Base-by-base conservation (phyloP, 2,113 vertebrate species). In the Sebastes schlegelii region DNA sequence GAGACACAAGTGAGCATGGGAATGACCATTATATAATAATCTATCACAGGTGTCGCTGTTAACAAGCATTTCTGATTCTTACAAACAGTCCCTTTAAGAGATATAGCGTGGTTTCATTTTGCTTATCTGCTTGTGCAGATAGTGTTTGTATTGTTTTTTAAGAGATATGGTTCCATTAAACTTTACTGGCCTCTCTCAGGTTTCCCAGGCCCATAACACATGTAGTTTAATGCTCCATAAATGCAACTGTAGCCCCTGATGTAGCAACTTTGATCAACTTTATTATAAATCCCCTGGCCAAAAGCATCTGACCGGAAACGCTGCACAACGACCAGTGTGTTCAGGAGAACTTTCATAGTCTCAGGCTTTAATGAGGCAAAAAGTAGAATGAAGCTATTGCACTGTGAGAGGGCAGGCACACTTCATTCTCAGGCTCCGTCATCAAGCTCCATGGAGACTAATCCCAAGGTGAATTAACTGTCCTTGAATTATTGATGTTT, bases 401-500 rank as follows among this genome's bases (percentile, higher is more conserved):
- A 26, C 12, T 65, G n/a, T 54, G 40, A 76, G 54, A 6, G 51
- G 78, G 76, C 48, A 64, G 55, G n/a, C 66, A 42, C 57, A 66
- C 52, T 68, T 85, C 54, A 76, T 65, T 75, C 55, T 65, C 51
- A 6, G 19, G 78, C 66, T 82, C 70, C 23, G 43, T 85, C 69
- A 58, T 80, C n/a, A 54, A 71, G 65, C 71, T 72, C 88, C 61
- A 58, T 10, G n/a, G 83, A 88, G 86, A 77, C 23, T 75, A 55
- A 58, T 82, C 82, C 92, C 84, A 89, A 89, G 89, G 88, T 93
- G 87, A 94, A 89, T 93, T 91, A 91, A 91, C 87, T 73, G 60
- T 69, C 85, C 79, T 91, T 94, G 86, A 94, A 94, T 94, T 90
- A 93, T 93, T 92, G 80, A 94, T 90, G 87, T 64, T 89, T 88